Conservation (phyloP, 2,113 vertebrate genomes). For the Chaetura pelagica region DNA sequence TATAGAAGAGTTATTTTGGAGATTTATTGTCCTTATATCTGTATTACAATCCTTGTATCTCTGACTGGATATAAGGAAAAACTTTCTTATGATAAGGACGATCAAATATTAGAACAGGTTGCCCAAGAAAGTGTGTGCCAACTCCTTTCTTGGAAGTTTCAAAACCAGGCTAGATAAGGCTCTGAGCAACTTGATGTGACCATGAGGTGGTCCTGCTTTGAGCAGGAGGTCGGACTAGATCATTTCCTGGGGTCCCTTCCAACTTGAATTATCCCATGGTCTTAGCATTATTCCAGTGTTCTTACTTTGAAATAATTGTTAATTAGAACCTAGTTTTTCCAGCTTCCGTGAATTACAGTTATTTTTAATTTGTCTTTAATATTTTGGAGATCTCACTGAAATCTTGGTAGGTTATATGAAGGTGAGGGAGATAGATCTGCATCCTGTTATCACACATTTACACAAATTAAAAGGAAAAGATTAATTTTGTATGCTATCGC, state of each 20-base stretch:
- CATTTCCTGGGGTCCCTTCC: neutral
- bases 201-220: neutral
- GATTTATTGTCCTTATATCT: neutral
- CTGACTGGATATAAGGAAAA: neutral
- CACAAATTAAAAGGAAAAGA: neutral
- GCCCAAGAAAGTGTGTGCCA: neutral
- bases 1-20: neutral
- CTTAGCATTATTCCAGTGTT: neutral
- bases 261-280: rapidly evolving
- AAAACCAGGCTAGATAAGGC: neutral
- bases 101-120: neutral
- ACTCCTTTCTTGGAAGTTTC: neutral
- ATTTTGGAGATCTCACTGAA: neutral
- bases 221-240: rapidly evolving
- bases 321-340: neutral
- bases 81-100: rapidly evolving
- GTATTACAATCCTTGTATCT: rapidly evolving
- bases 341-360: neutral
- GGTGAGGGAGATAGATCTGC: neutral
- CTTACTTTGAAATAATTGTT: neutral
- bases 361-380: neutral
- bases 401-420: neutral
- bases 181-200: neutral
- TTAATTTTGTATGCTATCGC: neutral
- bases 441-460: neutral